A percentile compares a stretch with the other conserved stretches of the same genome.
Evolutionary conservation across 2,888 invertebrate species (phyloP).

Genomic region (Drosophila gaucha): DNA sequence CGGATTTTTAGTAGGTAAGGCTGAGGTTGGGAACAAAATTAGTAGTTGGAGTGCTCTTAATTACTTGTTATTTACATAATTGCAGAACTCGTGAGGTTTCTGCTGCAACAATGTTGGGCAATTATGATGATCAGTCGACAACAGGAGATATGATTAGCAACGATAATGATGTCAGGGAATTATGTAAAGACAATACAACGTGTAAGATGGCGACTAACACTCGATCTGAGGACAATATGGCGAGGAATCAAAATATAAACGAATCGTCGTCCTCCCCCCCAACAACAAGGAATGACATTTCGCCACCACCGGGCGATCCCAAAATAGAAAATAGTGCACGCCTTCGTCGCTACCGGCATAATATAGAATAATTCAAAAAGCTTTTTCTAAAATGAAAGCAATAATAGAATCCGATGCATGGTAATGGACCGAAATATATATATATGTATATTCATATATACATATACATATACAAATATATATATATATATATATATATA

Average conservation of each 20-base stretch:
- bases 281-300: conserved; percentile 76
- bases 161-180: conserved; percentile 52
- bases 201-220: conserved; percentile 22
- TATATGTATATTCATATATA: conserved; percentile 12
- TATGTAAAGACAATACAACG: conserved; percentile 23
- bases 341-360: conserved; percentile 84
- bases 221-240: conserved; percentile 52
- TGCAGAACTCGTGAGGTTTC: conserved; percentile 85
- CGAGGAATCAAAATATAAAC: conserved; percentile 63
- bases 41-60: neutral
- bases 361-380: conserved; percentile 73
- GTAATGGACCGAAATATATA: conserved; percentile 32
- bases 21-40: neutral
- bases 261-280: conserved; percentile 33
- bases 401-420: conserved; percentile 35
- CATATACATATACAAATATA: neutral
- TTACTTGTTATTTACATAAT: neutral
- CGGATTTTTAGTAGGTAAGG: conserved; percentile 82
- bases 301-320: conserved; percentile 84
- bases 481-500: neutral
- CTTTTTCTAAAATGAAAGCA: conserved; percentile 31
- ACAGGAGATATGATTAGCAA: conserved; percentile 68
- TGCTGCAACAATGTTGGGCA: conserved; percentile 83
- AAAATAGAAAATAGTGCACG: conserved; percentile 84
- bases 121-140: conserved; percentile 80